Conservation (phyloP, 1,140 invertebrate genomes). For the Melipona quadrifasciata region DNA sequence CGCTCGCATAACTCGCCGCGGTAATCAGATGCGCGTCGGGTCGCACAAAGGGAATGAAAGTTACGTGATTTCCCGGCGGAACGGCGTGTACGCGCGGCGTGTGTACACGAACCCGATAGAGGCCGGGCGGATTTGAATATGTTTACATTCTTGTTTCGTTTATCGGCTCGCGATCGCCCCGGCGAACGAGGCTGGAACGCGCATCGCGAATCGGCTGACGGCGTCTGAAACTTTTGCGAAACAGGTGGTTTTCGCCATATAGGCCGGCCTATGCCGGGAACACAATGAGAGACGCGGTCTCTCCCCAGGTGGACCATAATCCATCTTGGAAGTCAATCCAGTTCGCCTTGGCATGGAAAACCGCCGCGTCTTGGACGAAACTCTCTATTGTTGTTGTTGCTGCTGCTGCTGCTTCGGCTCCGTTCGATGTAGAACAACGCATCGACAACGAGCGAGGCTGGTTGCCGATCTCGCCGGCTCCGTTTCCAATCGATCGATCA, state of each 20-base stretch:
- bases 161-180: constrained; percentile 34
- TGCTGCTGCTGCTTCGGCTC: background rate
- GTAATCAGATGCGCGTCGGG: constrained; percentile 22
- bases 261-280: background rate
- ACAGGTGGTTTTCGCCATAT: constrained; percentile 69
- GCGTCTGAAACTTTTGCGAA: constrained; percentile 66
- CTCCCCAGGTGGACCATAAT: constrained; percentile 68
- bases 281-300: constrained; percentile 70
- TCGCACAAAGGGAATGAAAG: background rate
- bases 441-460: constrained; percentile 16
- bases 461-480: constrained; percentile 26
- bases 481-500: constrained; percentile 42
- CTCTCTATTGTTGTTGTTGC: constrained; percentile 64
- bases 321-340: constrained; percentile 65
- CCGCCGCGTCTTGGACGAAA: constrained; percentile 64
- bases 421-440: constrained; percentile 61
- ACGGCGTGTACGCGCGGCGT: background rate
- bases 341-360: constrained; percentile 76
- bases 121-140: constrained; percentile 37
- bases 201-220: constrained; percentile 28
- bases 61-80: constrained; percentile 15
- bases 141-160: constrained; percentile 50
- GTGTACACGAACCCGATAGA: background rate
- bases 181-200: constrained; percentile 10
- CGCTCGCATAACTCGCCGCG: constrained; percentile 4